phyloP scores from a whole-genome alignment of 2,113 vertebrate species.

The Morone saxatilis region DNA sequence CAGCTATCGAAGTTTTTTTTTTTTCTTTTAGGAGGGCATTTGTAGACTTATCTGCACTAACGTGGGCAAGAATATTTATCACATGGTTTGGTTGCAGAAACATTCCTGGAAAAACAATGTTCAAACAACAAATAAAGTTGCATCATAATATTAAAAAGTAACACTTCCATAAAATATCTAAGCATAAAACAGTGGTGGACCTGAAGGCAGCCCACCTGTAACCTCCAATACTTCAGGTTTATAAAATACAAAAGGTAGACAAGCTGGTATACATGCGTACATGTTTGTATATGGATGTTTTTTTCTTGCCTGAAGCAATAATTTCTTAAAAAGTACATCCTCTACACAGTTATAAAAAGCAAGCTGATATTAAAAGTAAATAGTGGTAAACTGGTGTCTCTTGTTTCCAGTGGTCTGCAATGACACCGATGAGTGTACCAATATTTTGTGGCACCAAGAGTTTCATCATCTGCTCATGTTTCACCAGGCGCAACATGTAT shows the following conservation, averaged over 20 bases:
- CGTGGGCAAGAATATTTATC: constrained; percentile 61
- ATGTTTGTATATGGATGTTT: constrained; percentile 73
- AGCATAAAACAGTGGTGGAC: constrained; percentile 75
- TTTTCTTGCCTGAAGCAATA: constrained; percentile 76
- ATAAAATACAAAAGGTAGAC: constrained; percentile 79
- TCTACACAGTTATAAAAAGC: constrained; percentile 78
- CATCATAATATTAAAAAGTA: constrained; percentile 74
- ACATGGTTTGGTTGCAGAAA: constrained; percentile 69
- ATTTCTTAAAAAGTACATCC: constrained; percentile 75
- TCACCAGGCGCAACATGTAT: constrained; percentile 69
- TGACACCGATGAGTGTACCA: constrained; percentile 79
- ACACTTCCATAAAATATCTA: constrained; percentile 82
- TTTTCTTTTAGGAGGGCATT: constrained; percentile 59
- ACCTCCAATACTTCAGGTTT: constrained; percentile 80
- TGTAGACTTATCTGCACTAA: constrained; percentile 55
- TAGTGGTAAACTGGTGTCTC: constrained; percentile 81
- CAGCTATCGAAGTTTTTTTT: constrained; percentile 42
- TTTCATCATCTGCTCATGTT: constrained; percentile 70
- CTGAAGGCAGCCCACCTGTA: constrained; percentile 68
- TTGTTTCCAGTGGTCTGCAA: constrained; percentile 80
- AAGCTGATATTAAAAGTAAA: constrained; percentile 79
- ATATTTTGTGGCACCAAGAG: constrained; percentile 78
- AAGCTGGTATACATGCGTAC: constrained; percentile 79
- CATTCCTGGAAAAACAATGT: constrained; percentile 65
- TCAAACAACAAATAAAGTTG: constrained; percentile 66